Percentiles rank a stretch among this genome's conserved stretches.
phyloP scores from a whole-genome alignment of 2,797 vertebrate species.

The Triplophysa bombifrons region DNA sequence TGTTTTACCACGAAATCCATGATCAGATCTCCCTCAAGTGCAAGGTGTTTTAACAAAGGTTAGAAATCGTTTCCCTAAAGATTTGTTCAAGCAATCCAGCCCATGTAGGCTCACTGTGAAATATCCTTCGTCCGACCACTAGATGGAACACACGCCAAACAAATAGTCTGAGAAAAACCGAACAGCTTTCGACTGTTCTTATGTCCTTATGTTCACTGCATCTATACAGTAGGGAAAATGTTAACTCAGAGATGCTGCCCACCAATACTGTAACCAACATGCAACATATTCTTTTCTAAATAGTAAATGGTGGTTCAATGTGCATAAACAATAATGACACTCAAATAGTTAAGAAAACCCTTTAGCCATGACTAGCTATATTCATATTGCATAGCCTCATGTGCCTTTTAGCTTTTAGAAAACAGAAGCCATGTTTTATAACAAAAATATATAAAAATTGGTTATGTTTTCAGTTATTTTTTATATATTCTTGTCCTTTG shows the following conservation, averaged over 20 bases:
- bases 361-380: neutral
- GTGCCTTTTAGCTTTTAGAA: neutral
- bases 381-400: neutral
- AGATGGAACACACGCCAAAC: constrained; percentile 37
- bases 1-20: neutral
- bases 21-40: neutral
- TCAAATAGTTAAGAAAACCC: neutral
- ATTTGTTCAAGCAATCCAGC: neutral
- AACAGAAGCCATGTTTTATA: too few species aligned
- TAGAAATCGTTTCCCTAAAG: too few species aligned
- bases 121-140: constrained; percentile 22
- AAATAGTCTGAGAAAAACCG: neutral
- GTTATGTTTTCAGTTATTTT: too few species aligned
- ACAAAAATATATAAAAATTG: too few species aligned
- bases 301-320: neutral
- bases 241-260: neutral
- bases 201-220: neutral
- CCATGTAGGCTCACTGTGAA: neutral
- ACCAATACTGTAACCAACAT: neutral
- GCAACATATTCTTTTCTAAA: neutral
- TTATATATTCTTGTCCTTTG: too few species aligned
- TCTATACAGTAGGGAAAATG: neutral
- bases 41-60: neutral
- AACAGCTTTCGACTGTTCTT: neutral
- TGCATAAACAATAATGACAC: neutral